Evolutionary conservation across 2,888 invertebrate genomes (phyloP).

Genomic region (Matsumyia berberina): DNA sequence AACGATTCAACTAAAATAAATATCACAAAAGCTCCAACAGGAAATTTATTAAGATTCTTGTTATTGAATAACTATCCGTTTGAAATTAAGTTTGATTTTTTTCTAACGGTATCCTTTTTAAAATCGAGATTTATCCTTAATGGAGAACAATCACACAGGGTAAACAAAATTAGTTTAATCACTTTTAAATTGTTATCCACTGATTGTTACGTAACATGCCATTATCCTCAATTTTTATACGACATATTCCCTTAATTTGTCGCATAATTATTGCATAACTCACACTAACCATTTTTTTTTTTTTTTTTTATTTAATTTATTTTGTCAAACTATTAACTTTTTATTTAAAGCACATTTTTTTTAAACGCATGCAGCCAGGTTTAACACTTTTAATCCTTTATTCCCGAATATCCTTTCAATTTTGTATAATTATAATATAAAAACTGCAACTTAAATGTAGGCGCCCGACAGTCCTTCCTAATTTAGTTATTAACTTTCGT

Average conservation of each 20-base stretch:
- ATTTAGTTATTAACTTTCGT: conserved; percentile 59
- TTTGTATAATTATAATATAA: neutral
- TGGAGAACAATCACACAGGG: neutral
- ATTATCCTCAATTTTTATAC: neutral
- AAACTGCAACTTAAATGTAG: neutral
- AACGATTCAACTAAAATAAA: no score
- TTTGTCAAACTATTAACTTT: conserved; percentile 18
- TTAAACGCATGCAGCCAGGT: neutral
- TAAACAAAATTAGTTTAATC: neutral
- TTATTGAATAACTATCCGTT: no score
- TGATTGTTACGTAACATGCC: conserved; percentile 10
- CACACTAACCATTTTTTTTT: conserved; percentile 63
- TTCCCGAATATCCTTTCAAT: neutral
- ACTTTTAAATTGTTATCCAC: neutral
- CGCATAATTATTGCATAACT: conserved; percentile 26
- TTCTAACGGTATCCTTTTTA: no score
- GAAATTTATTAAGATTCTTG: no score
- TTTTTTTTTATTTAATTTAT: conserved; percentile 15
- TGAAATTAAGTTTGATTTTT: no score
- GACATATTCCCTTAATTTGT: neutral
- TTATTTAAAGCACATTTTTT: neutral
- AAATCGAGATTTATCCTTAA: neutral
- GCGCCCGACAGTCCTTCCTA: conserved; percentile 40
- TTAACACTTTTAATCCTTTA: conserved; percentile 1
- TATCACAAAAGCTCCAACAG: no score